Conservation (phyloP, 2,888 invertebrate genomes). For the Pyrochroa serraticornis region DNA sequence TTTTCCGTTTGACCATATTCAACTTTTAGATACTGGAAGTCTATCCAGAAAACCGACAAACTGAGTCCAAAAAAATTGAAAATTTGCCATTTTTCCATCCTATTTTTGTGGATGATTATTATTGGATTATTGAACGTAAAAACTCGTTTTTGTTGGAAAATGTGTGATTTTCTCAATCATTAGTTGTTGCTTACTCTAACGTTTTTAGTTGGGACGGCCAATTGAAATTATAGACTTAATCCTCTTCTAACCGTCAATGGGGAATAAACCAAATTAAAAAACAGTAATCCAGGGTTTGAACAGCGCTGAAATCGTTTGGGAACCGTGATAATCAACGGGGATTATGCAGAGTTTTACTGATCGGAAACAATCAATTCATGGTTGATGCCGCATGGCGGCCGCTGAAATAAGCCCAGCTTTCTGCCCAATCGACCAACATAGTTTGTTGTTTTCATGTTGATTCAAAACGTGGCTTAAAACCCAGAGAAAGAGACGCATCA, state of each 20-base stretch:
- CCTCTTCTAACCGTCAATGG: slow-evolving; percentile 18
- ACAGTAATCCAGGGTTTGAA: slow-evolving; percentile 31
- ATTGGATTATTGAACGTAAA: too few relatives aligned
- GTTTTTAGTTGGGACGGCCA: too few relatives aligned
- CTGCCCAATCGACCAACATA: slow-evolving; percentile 27
- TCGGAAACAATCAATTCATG: slow-evolving; percentile 38
- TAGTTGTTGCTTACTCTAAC: too few relatives aligned
- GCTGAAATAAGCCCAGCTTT: slow-evolving; percentile 24
- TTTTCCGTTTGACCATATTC: too few relatives aligned
- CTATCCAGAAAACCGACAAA: too few relatives aligned
- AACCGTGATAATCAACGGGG: slow-evolving; percentile 38
- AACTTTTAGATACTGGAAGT: too few relatives aligned
- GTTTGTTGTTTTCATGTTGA: slow-evolving; percentile 23
- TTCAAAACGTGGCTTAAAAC: not conserved
- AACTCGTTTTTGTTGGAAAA: too few relatives aligned
- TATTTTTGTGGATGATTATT: too few relatives aligned
- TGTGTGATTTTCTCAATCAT: too few relatives aligned
- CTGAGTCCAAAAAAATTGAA: too few relatives aligned
- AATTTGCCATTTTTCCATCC: too few relatives aligned
- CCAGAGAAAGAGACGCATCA: too few relatives aligned
- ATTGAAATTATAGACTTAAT: slow-evolving; percentile 15
- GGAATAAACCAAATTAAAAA: slow-evolving; percentile 30
- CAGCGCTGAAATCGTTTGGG: slow-evolving; percentile 30
- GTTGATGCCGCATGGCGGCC: slow-evolving; percentile 31
- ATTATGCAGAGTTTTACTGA: slow-evolving; percentile 37